Conservation (phyloP, 2,113 vertebrate genomes). For the Hemibagrus wyckioides region DNA sequence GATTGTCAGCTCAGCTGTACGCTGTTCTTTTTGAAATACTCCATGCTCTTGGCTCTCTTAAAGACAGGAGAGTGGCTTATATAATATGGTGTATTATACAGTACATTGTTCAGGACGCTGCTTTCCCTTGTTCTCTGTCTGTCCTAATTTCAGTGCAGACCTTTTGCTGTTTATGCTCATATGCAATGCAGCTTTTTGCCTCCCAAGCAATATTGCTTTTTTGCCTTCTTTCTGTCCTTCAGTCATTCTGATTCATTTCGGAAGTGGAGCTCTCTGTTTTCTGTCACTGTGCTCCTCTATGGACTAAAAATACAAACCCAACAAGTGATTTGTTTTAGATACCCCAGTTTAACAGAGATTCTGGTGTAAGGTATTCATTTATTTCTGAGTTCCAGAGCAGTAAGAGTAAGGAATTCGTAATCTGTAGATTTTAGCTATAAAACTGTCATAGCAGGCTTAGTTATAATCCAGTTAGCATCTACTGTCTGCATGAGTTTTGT, state of each 20-base stretch:
- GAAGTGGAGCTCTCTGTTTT: constrained; percentile 12
- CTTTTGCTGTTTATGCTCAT: background rate
- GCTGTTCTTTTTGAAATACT: background rate
- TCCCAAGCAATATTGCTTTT: background rate
- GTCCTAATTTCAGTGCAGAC: constrained; percentile 2
- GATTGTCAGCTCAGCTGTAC: background rate
- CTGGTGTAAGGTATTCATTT: background rate
- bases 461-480: constrained; percentile 13
- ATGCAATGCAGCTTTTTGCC: constrained; percentile 27
- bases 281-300: background rate
- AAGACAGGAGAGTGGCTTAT: background rate
- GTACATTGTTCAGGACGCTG: background rate
- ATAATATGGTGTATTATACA: background rate
- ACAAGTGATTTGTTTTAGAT: background rate
- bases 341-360: background rate
- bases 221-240: background rate
- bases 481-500: background rate
- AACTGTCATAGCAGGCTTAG: background rate
- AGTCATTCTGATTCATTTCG: constrained; percentile 25
- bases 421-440: background rate
- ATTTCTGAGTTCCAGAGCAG: background rate
- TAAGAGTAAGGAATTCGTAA: background rate
- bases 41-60: background rate
- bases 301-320: background rate
- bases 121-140: constrained; percentile 2